Percentiles rank a stretch among this genome's conserved stretches.
These are phyloP conservation scores for Nymphicus hollandicus DNA, from an alignment of 2,113 vertebrate genomes.

Conservation along the genomic window DNA sequence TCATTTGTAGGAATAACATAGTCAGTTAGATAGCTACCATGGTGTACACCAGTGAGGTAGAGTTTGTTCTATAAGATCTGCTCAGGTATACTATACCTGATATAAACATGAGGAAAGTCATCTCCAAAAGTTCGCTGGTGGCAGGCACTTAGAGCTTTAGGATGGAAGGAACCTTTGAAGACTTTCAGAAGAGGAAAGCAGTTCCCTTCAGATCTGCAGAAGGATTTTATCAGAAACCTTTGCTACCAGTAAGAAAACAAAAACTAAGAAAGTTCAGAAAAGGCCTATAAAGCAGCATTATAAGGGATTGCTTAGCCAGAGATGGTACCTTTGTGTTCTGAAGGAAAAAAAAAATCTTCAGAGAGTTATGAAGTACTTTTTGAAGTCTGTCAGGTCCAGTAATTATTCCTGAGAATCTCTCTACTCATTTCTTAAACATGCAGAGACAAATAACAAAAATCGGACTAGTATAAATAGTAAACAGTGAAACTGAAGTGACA, in stretches of 20 bases:
- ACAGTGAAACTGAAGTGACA: background rate
- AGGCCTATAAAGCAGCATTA: background rate
- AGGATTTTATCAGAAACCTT: background rate
- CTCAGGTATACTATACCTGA: background rate
- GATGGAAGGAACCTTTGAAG: background rate
- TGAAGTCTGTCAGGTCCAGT: background rate
- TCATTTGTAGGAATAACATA: background rate
- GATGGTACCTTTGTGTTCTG: background rate
- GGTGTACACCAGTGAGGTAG: background rate
- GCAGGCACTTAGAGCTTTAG: background rate
- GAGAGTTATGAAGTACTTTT: background rate
- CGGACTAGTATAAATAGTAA: background rate
- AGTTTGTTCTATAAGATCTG: background rate
- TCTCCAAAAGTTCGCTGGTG: background rate
- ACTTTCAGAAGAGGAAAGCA: background rate
- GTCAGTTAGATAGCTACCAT: background rate
- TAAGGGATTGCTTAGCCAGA: background rate
- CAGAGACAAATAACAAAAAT: background rate
- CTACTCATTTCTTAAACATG: background rate
- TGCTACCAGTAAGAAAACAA: background rate
- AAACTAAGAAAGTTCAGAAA: background rate
- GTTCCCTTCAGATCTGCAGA: background rate
- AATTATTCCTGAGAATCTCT: background rate
- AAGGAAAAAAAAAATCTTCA: background rate
- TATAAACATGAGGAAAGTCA: background rate